These are phyloP conservation scores for Antidorcas marsupialis DNA, from an alignment of 2,113 vertebrate species.

Conservation along the genomic window DNA sequence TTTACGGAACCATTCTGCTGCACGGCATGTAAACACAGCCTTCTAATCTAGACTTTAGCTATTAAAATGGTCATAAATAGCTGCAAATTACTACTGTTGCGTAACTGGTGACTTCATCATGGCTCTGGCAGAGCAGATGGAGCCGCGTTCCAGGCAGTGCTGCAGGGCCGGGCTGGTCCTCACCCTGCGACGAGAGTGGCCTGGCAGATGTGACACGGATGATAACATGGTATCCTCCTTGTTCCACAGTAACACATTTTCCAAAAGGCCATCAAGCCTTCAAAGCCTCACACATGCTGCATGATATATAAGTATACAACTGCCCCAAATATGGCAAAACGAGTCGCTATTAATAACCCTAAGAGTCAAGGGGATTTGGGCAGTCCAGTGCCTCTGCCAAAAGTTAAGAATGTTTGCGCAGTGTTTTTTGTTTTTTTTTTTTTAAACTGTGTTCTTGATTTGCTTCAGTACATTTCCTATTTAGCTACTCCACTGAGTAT, in stretches of 20 bases:
- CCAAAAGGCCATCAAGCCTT: not conserved
- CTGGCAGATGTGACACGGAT: not conserved
- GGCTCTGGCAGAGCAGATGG: conserved; percentile 15
- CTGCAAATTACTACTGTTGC: not conserved
- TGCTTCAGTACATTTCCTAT: conserved; percentile 52
- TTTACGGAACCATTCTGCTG: not conserved
- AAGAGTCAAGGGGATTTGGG: conserved; percentile 26
- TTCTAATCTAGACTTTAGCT: not conserved
- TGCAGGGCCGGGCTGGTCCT: not conserved
- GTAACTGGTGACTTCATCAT: not conserved
- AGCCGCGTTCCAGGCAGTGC: not conserved
- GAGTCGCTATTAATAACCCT: conserved; percentile 61
- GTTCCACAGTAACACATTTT: not conserved
- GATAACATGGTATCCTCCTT: not conserved
- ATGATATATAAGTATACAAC: conserved; percentile 9
- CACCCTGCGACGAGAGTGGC: not conserved
- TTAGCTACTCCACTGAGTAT: not conserved
- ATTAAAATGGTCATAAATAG: conserved; percentile 30
- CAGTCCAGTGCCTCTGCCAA: conserved; percentile 36
- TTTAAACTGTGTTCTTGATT: conserved; percentile 39
- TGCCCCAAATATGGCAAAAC: conserved; percentile 38
- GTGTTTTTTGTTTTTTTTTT: conserved; percentile 22
- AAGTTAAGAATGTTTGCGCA: conserved; percentile 60
- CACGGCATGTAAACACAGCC: not conserved
- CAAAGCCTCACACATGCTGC: not conserved